Conservation (phyloP, 2,888 invertebrate species). For the Dasypogon diadema region DNA sequence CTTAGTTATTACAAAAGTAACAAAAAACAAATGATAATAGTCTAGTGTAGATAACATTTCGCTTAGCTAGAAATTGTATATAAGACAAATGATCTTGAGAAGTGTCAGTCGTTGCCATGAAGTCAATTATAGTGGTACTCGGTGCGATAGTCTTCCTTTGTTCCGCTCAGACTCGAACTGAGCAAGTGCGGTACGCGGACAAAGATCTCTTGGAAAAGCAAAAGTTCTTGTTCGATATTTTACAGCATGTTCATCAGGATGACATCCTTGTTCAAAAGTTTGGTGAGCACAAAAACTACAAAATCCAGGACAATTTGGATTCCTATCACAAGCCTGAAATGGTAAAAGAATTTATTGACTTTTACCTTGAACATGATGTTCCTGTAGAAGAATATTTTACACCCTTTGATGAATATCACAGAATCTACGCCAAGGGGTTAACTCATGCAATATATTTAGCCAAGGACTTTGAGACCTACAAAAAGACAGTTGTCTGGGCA, state of each 20-base stretch:
- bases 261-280: slow-evolving; percentile 64
- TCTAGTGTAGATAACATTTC: neutral
- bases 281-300: slow-evolving; percentile 73
- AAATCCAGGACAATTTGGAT: slow-evolving; percentile 73
- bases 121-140: slow-evolving; percentile 61
- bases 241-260: slow-evolving; percentile 75
- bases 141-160: slow-evolving; percentile 61
- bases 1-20: neutral
- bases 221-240: slow-evolving; percentile 70
- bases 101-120: slow-evolving; percentile 64
- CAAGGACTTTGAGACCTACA: slow-evolving; percentile 81
- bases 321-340: slow-evolving; percentile 73
- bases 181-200: slow-evolving; percentile 69
- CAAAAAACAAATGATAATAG: neutral
- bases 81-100: neutral
- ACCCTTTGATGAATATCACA: slow-evolving; percentile 62
- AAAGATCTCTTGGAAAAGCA: slow-evolving; percentile 70
- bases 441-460: slow-evolving; percentile 77
- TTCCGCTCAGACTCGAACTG: slow-evolving; percentile 58
- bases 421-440: slow-evolving; percentile 73
- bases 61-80: neutral
- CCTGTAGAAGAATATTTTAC: slow-evolving; percentile 63
- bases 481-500: slow-evolving; percentile 77
- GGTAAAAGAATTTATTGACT: slow-evolving; percentile 72
- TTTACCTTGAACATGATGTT: slow-evolving; percentile 71